Percentiles rank a stretch among this genome's conserved stretches.
Conservation (phyloP, 2,888 invertebrate species). For the Scrobipalpa costella region DNA sequence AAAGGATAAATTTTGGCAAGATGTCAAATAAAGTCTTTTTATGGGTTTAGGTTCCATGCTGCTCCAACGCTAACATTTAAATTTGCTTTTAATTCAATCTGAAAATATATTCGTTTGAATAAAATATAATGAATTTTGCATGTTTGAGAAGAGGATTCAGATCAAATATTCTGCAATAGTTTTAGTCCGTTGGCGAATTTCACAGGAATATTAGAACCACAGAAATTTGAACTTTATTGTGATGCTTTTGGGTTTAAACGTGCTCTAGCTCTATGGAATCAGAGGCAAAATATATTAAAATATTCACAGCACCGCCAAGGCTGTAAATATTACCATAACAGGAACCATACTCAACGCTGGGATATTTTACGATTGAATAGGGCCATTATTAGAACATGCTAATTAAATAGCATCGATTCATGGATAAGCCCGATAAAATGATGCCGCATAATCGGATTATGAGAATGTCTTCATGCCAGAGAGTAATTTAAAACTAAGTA, state of each 20-base stretch:
- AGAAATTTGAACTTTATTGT: neutral
- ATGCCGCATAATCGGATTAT: conserved; percentile 26
- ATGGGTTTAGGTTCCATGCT: too few species aligned
- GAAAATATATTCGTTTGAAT: neutral
- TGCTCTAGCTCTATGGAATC: too few species aligned
- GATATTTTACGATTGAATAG: conserved; percentile 29
- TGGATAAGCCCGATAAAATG: conserved; percentile 25
- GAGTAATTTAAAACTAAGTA: conserved; percentile 26
- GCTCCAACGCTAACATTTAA: neutral
- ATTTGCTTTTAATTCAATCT: neutral
- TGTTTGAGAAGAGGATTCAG: neutral
- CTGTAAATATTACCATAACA: conserved; percentile 43
- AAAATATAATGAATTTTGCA: neutral
- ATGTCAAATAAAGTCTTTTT: conserved; percentile 34
- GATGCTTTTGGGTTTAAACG: neutral
- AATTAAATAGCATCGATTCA: conserved; percentile 27
- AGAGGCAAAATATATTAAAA: conserved; percentile 34
- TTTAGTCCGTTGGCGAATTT: neutral
- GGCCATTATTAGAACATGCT: conserved; percentile 27
- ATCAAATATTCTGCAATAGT: neutral
- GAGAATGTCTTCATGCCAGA: conserved; percentile 27
- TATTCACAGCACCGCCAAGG: conserved; percentile 42
- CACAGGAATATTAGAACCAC: neutral
- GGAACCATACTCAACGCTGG: conserved; percentile 38
- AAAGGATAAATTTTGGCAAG: conserved; percentile 27